Conservation (phyloP, 1,140 invertebrate genomes). For the Caenorhabditis elegans region DNA sequence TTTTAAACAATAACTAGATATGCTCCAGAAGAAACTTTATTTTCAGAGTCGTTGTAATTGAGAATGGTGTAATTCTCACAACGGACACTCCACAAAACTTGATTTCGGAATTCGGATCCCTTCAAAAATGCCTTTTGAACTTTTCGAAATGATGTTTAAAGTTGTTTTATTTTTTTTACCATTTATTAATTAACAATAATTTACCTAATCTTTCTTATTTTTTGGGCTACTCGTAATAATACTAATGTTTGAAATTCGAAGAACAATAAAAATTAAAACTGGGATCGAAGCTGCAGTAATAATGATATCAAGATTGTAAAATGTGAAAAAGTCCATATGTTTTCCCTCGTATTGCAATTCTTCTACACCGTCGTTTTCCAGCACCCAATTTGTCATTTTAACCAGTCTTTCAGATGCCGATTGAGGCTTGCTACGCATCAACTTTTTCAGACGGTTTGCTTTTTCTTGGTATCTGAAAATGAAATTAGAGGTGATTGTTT, state of each 20-base stretch:
- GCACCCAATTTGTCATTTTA: slow-evolving; percentile 6
- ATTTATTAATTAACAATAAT: background rate
- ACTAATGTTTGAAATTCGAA: background rate
- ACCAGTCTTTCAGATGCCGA: background rate
- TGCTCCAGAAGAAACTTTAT: too few species aligned
- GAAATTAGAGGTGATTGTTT: too few species aligned
- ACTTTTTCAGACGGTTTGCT: background rate
- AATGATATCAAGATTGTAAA: background rate
- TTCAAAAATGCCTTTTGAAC: slow-evolving; percentile 25
- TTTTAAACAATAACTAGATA: too few species aligned
- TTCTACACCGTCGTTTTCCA: slow-evolving; percentile 17
- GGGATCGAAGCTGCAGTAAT: background rate
- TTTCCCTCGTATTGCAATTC: slow-evolving; percentile 14
- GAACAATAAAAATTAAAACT: background rate
- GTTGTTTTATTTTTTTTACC: background rate
- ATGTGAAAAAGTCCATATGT: background rate
- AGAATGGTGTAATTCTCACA: slow-evolving; percentile 20
- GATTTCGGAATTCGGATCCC: slow-evolving; percentile 12
- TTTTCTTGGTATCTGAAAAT: background rate
- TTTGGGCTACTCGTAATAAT: background rate
- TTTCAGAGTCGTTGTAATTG: slow-evolving; percentile 1
- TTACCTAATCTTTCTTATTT: background rate
- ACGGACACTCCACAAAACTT: background rate
- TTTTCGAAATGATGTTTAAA: background rate
- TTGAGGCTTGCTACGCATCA: background rate